Base-by-base conservation (phyloP, 1,140 invertebrate species). In the Adelges cooleyi region DNA sequence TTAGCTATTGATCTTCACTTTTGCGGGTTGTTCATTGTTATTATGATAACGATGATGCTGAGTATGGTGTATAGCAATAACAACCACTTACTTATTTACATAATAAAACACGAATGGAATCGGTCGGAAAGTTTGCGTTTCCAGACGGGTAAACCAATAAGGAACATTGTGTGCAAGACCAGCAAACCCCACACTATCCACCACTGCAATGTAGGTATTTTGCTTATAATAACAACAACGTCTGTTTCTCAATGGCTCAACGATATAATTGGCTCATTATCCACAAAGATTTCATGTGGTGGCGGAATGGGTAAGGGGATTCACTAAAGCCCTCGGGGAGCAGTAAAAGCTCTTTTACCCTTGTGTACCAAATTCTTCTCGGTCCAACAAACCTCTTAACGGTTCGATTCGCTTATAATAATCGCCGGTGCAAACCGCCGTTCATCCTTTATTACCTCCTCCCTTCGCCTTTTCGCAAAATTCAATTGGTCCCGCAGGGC, bases 201-300 rank as follows among this genome's bases (percentile, higher is more conserved):
- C 29, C 29, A 33, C 29, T 33, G 11, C 11, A 33, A 11, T 11
- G 11, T n/a, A n/a, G n/a, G n/a, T 33, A 33, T 33, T 33, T 33
- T 33, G 29, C 11, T 33, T 33, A 33, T 33, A 33, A 33, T 33
- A 33, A 54, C 52, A 11, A 54, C 18, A 36, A 53, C 22, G 36
- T 40, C 23, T 29, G 42, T 44, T 59, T 29, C 42, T 59, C 42
- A 29, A 3, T n/a, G 25, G 42, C 29, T 5, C 40, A 59, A 59
- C 46, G 40, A 59, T 59, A 59, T 59, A 59, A 59, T 59, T 59
- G 54, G 54, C 40, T 59, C 54, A 46, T 59, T 59, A 59, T 46
- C 25, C 42, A 40, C 25, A 59, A 46, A 29, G 25, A 13, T 27
- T 27, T 27, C 17, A 25, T 38, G 18, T 27, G n/a, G n/a, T n/a